Evolutionary conservation across 2,113 vertebrate species (phyloP), one percentile per base, ranked within the genome.

Genomic region (Galemys pyrenaicus): DNA sequence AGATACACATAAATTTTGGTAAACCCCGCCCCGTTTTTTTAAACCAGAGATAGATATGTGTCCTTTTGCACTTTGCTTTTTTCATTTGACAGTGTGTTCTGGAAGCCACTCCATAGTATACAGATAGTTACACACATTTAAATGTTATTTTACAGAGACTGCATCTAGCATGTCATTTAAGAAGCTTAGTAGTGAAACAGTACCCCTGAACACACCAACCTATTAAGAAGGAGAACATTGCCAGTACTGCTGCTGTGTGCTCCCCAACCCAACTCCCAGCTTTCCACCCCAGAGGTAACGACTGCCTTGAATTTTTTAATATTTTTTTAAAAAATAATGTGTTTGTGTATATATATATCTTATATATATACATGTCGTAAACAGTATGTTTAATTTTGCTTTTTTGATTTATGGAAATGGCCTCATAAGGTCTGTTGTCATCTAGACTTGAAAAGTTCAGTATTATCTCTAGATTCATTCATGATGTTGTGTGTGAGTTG

Each of bases 401-500:
- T 86, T 92, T 74, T n/a, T 75, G 51, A 46, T 54, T 86, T 28
- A 46, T 68, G 62, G 54, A 96, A 78, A 24, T 85, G 67, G 26
- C 73, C 26, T 49, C 39, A 22, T 65, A 56, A 46, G 67, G 13
- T 89, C 30, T 94, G 0, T 85, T 44, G 19, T 83, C n/a, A n/a
- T 68, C 68, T 78, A 56, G 67, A 71, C 54, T 77, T 28, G 19
- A 16, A 30, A 91, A 80, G 62, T 28, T 82, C n/a, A 64, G 7
- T n/a, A 28, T 44, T 68, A 62, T 44, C 60, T 89, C 60, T 84
- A 39, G 60, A 84, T 78, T 89, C 17, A 54, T 88, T 64, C 75
- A 13, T 9, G 26, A 6, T 68, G 62, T 5, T 77, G 9, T 86
- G 17, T 94, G 46, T 92, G 70, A 75, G 60, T 67, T n/a, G 26